A percentile compares a stretch with the other conserved stretches of the same genome.
Conservation (phyloP, 2,797 vertebrate genomes). For the Sorex maritimensis region DNA sequence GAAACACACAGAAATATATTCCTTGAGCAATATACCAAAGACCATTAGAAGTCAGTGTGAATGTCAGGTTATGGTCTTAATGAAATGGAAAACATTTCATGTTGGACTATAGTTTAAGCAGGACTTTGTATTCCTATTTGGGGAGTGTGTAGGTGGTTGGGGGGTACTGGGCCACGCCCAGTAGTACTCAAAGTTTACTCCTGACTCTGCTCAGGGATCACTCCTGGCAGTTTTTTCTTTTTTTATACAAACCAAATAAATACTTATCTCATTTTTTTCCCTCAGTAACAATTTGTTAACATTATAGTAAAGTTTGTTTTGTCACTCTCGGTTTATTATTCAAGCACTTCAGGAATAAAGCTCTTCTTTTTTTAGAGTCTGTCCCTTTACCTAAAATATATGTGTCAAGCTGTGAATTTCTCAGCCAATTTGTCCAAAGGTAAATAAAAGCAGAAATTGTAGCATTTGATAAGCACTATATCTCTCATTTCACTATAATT, state of each 20-base stretch:
- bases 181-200: no score
- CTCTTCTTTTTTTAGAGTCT: not conserved
- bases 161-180: no score
- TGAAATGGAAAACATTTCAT: not conserved
- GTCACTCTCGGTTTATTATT: not conserved
- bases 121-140: not conserved
- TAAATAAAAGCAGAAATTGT: slow-evolving; percentile 14
- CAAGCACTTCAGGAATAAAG: not conserved
- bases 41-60: not conserved
- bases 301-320: not conserved
- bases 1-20: not conserved
- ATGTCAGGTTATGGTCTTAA: not conserved
- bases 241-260: not conserved
- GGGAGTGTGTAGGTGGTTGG: no score
- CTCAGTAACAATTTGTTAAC: not conserved
- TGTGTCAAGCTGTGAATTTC: not conserved
- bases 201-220: no score
- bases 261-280: not conserved
- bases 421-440: not conserved
- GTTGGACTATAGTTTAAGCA: not conserved
- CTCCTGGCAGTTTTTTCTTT: not conserved
- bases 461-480: not conserved
- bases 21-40: not conserved
- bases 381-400: not conserved
- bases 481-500: not conserved